Evolutionary conservation across 1,140 invertebrate species (phyloP), one percentile per base, ranked within the genome.

Genomic region (Plectrocnemia conspersa): DNA sequence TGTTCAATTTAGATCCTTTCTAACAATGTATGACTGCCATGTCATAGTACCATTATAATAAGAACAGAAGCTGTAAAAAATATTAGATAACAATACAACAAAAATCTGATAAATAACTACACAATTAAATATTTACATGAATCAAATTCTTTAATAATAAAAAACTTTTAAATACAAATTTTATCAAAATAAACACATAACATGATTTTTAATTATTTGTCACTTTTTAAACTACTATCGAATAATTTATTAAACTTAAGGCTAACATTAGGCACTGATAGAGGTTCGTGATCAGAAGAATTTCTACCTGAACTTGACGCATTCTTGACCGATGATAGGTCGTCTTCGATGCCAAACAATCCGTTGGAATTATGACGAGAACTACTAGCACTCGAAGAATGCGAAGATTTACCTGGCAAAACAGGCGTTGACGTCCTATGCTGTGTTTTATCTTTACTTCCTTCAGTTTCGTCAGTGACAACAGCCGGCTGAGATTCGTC

Each of bases 351-450:
- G 53, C 71, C 71, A 50, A 77, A 77, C 38, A 77, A 60, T 3
- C 72, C 66, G 38, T 73, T 71, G 19, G 72, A 74, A 25, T 54
- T 63, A 46, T 71, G 71, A 9, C 69, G 71, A 59, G 67, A 72
- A 4, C 25, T 13, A 1, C 69, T 70, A 35, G 68, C 73, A 1
- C 74, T 73, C 27, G 70, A 69, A 41, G 70, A 72, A 2, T 70
- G 69, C 52, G 67, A 63, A 11, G 71, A 76, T 62, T 73, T 77
- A 45, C 67, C 73, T 35, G 71, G 62, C 52, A 72, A 70, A 3
- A 78, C 71, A 3, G 77, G 77, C 13, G 77, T 80, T 0, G 77
- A 79, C 13, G 78, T 79, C 3, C 73, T 21, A 1, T 63, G 58
- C 6, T 55, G 54, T 10, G 58, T 63, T 45, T 69, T 58, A 38